phyloP scores from a whole-genome alignment of 1,140 invertebrate genomes.

The Zaprionus ghesquierei region DNA sequence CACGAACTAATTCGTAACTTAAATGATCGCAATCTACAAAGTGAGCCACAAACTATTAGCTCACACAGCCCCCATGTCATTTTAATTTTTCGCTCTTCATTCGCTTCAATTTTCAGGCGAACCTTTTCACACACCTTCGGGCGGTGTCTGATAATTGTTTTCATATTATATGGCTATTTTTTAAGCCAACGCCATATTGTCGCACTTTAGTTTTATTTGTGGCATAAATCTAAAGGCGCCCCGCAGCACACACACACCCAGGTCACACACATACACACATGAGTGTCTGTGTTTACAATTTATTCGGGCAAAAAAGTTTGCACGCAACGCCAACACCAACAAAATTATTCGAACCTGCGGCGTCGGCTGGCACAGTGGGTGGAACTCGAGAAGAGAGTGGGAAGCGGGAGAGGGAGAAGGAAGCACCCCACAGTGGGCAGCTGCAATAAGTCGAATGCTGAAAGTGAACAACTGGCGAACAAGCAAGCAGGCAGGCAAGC shows the following conservation, averaged over 20 bases:
- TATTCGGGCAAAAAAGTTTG: conserved; percentile 64
- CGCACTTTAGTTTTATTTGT: conserved; percentile 74
- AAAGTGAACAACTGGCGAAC: conserved; percentile 26
- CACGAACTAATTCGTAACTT: no score
- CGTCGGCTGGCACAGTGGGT: conserved; percentile 1
- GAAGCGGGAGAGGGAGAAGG: neutral
- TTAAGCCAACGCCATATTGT: conserved; percentile 69
- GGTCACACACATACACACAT: neutral
- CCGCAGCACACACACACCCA: conserved; percentile 29
- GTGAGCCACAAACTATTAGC: neutral
- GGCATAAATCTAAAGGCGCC: conserved; percentile 61
- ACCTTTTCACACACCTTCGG: conserved; percentile 12
- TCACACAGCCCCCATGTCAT: neutral
- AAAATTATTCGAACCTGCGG: conserved; percentile 42
- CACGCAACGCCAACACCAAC: conserved; percentile 56
- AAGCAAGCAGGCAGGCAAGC: conserved; percentile 45
- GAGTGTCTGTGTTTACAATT: conserved; percentile 53
- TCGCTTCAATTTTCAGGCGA: neutral
- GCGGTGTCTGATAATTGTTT: conserved; percentile 64
- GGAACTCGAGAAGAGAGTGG: neutral
- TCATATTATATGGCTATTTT: conserved; percentile 56
- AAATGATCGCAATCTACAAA: neutral
- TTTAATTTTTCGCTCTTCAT: neutral
- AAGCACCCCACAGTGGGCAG: neutral
- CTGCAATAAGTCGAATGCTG: conserved; percentile 60